Conservation (phyloP, 1,140 invertebrate genomes). For the Nymphalis io region DNA sequence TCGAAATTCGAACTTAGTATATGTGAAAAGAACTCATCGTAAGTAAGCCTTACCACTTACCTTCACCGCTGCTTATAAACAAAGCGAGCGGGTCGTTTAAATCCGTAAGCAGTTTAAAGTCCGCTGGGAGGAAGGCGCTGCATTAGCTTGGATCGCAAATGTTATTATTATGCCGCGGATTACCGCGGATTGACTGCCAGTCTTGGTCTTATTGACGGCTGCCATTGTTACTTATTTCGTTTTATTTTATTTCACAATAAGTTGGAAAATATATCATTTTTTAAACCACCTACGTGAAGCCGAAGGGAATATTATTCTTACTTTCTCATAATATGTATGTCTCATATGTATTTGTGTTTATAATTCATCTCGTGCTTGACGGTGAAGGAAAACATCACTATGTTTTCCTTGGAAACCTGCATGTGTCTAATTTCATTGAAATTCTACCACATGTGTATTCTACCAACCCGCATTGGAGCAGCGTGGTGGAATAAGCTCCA, state of each 20-base stretch:
- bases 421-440: no score
- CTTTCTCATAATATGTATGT: no score
- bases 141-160: constrained; percentile 73
- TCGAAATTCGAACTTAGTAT: neutral
- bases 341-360: no score
- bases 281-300: neutral
- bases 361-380: no score
- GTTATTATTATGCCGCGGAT: constrained; percentile 69
- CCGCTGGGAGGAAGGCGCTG: constrained; percentile 59
- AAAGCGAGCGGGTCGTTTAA: constrained; percentile 61
- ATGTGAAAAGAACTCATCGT: neutral
- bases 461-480: no score
- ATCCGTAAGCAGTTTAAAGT: constrained; percentile 75
- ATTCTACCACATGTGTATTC: no score
- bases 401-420: no score
- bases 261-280: no score
- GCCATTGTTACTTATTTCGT: constrained; percentile 6
- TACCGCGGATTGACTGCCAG: constrained; percentile 44
- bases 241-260: constrained; percentile 8
- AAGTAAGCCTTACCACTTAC: constrained; percentile 13
- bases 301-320: neutral
- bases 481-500: no score
- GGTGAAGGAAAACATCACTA: no score
- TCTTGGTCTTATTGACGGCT: constrained; percentile 28
- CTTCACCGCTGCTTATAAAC: constrained; percentile 50